Evolutionary conservation across 2,888 invertebrate species (phyloP), one percentile per base, ranked within the genome.

Genomic region (Noctua janthe): DNA sequence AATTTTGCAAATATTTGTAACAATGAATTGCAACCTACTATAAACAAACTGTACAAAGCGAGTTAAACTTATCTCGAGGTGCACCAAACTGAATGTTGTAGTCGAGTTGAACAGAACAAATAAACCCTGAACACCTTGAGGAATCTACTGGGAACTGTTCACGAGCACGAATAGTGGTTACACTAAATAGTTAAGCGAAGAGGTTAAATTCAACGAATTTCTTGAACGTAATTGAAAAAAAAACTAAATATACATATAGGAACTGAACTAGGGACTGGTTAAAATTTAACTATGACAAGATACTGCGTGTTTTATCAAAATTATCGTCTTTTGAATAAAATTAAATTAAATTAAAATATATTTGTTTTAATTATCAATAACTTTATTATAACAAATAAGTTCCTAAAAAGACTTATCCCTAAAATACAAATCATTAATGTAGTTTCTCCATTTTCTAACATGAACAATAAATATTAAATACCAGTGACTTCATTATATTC

Each of bases 91-190:
- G 54, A 70, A 29, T 66, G 47, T 47, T 71, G 71, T 23, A 82
- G 71, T 74, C 54, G 59, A 59, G 54, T 67, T 71, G 66, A 71
- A 54, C 54, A 62, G 67, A 74, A 83, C 74, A 67, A 83, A 82
- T 83, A 81, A 71, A 43, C 54, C 29, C 72, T 67, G 39, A 59
- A 35, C 70, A 71, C 77, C 71, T 82, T 62, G 71, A 77, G 64
- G 74, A 81, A 77, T 59, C 51, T 77, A 73, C 64, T 51, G 56
- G 59, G 10, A 71, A 73, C 73, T 66, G 80, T 66, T 73, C 70
- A 23, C 70, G 29, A 43, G 70, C 54, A 47, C n/a, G n/a, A 74
- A 64, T 82, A 54, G 62, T 2, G 62, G 74, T 71, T 49, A 35
- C 15, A 39, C 74, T 62, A 62, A 74, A 74, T 66, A 71, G 77